Conservation (phyloP, 2,888 invertebrate genomes). For the Lasioglossum villosulum region DNA sequence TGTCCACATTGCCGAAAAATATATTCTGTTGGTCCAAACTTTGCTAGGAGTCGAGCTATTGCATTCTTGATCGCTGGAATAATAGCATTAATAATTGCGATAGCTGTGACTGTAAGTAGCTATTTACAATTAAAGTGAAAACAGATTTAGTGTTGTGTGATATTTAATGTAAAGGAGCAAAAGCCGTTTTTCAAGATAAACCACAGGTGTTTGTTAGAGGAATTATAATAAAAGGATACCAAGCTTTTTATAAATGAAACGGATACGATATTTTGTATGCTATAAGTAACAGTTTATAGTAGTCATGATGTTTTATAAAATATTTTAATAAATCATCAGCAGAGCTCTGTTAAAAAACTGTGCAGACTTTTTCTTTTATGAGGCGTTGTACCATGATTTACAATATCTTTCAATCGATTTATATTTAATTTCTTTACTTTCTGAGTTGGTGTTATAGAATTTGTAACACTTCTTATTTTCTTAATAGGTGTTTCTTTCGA, state of each 20-base stretch:
- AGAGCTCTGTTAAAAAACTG: slow-evolving; percentile 78
- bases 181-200: background rate
- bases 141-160: slow-evolving; percentile 33
- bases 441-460: slow-evolving; percentile 56
- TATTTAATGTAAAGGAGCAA: slow-evolving; percentile 41
- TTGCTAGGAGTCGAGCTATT: slow-evolving; percentile 92
- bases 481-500: slow-evolving; percentile 36
- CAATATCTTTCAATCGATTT: slow-evolving; percentile 73
- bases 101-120: slow-evolving; percentile 92
- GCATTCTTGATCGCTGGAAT: slow-evolving; percentile 91
- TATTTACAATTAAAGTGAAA: slow-evolving; percentile 45
- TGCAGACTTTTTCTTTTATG: slow-evolving; percentile 74
- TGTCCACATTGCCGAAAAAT: slow-evolving; percentile 99
- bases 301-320: slow-evolving; percentile 38
- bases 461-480: slow-evolving; percentile 53
- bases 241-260: slow-evolving; percentile 23
- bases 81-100: slow-evolving; percentile 91
- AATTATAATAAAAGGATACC: slow-evolving; percentile 26
- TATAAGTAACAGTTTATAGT: slow-evolving; percentile 17
- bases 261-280: slow-evolving; percentile 26
- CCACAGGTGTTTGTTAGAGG: background rate
- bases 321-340: slow-evolving; percentile 46
- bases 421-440: slow-evolving; percentile 76
- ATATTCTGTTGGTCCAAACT: slow-evolving; percentile 97
- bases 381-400: slow-evolving; percentile 67